Conservation (phyloP, 2,888 invertebrate genomes). For the Halictus ligatus region DNA sequence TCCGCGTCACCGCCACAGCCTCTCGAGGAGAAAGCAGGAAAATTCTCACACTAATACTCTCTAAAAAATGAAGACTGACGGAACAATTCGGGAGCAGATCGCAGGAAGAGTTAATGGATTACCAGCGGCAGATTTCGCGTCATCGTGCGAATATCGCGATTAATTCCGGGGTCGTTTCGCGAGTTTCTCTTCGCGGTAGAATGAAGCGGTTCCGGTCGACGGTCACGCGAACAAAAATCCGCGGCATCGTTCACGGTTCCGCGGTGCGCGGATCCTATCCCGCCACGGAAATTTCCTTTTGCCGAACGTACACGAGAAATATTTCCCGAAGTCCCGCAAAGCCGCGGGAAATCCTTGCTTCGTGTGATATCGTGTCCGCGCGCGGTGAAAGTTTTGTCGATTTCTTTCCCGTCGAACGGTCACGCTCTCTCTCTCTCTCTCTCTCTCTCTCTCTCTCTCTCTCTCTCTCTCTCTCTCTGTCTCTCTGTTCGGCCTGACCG, state of each 20-base stretch:
- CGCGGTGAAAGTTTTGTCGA: constrained; percentile 70
- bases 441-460: neutral
- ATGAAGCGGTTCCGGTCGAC: neutral
- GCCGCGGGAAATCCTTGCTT: constrained; percentile 74
- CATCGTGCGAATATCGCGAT: constrained; percentile 21
- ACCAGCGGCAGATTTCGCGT: neutral
- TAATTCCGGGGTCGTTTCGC: neutral
- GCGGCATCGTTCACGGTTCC: constrained; percentile 23
- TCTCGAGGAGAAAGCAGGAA: no score
- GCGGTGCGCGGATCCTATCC: neutral
- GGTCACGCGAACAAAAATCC: constrained; percentile 59
- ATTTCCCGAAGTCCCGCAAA: constrained; percentile 75
- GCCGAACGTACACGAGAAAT: constrained; percentile 69
- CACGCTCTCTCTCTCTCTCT: neutral
- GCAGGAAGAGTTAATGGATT: neutral
- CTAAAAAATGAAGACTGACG: no score
- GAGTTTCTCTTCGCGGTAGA: neutral
- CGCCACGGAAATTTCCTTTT: constrained; percentile 70
- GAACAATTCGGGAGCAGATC: neutral
- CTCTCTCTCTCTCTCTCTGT: neutral
- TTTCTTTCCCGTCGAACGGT: constrained; percentile 29
- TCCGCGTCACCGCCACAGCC: no score
- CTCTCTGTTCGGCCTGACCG: neutral
- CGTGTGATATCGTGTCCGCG: constrained; percentile 63
- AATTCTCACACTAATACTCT: no score